These are phyloP conservation scores for Microdon myrmicae DNA, from an alignment of 2,888 invertebrate genomes.

Conservation along the genomic window DNA sequence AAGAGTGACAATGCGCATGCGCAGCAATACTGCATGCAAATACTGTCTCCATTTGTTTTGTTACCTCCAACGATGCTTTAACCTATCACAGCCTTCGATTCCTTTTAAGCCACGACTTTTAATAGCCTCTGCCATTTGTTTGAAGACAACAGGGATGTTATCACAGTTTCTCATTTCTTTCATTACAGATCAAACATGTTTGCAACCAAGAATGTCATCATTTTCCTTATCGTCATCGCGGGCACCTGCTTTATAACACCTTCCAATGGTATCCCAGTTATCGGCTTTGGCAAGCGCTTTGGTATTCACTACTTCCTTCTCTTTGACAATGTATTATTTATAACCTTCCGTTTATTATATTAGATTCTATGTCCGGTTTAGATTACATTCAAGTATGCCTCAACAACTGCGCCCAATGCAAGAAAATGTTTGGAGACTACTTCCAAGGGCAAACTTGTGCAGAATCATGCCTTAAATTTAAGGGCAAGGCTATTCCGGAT, in stretches of 20 bases:
- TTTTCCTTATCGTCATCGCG: conserved; percentile 54
- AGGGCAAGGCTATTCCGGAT: conserved; percentile 85
- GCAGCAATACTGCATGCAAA: too few species aligned
- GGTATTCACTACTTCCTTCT: conserved; percentile 54
- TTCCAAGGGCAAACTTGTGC: conserved; percentile 89
- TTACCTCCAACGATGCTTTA: too few species aligned
- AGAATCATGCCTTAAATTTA: conserved; percentile 83
- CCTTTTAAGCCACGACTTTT: too few species aligned
- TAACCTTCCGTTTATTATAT: conserved; percentile 55
- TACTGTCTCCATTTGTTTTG: too few species aligned
- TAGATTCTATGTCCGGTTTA: conserved; percentile 66
- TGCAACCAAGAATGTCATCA: conserved; percentile 40
- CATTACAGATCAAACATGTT: conserved; percentile 28
- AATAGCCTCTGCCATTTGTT: too few species aligned
- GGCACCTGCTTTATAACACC: conserved; percentile 54
- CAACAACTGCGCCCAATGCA: conserved; percentile 89
- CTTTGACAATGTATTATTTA: not conserved
- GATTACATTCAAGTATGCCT: conserved; percentile 78
- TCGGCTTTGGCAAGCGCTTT: conserved; percentile 63
- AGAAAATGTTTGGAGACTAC: conserved; percentile 86
- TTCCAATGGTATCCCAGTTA: conserved; percentile 59
- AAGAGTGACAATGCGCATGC: too few species aligned
- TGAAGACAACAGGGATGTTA: too few species aligned
- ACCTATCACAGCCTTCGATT: too few species aligned
- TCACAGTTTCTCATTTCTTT: too few species aligned